A percentile compares a stretch with the other conserved stretches of the same genome.
phyloP scores from a whole-genome alignment of 2,797 vertebrate species.

The Lagorchestes hirsutus region DNA sequence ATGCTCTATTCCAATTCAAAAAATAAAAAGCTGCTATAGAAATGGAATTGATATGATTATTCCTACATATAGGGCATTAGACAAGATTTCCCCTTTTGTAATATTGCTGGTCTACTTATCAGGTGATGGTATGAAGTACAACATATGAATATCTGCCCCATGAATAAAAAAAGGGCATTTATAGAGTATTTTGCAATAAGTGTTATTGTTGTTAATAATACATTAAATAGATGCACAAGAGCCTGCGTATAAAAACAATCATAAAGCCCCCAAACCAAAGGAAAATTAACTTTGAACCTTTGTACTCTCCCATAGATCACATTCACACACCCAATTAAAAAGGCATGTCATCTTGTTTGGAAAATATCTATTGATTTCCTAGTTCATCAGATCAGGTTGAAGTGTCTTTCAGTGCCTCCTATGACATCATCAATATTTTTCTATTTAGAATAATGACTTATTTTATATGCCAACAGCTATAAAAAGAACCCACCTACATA shows the following conservation, averaged over 20 bases:
- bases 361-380: conserved; percentile 88
- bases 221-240: conserved; percentile 58
- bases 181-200: conserved; percentile 12
- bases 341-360: conserved; percentile 86
- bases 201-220: conserved; percentile 67
- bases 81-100: background rate
- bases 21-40: background rate
- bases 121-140: background rate
- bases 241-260: conserved; percentile 69
- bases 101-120: conserved; percentile 13
- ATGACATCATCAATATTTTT: conserved; percentile 90
- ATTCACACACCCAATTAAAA: conserved; percentile 87
- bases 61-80: background rate
- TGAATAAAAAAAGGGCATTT: conserved; percentile 11
- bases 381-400: conserved; percentile 87
- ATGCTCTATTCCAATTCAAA: background rate
- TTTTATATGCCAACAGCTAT: conserved; percentile 87
- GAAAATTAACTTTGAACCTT: conserved; percentile 84
- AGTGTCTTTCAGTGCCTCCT: conserved; percentile 85
- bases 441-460: conserved; percentile 89
- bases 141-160: conserved; percentile 17
- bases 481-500: conserved; percentile 85
- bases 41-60: background rate
- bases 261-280: conserved; percentile 75
- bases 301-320: conserved; percentile 79